These are phyloP conservation scores for Trichonephila inaurata DNA, from an alignment of 1,140 invertebrate species.

Conservation along the genomic window DNA sequence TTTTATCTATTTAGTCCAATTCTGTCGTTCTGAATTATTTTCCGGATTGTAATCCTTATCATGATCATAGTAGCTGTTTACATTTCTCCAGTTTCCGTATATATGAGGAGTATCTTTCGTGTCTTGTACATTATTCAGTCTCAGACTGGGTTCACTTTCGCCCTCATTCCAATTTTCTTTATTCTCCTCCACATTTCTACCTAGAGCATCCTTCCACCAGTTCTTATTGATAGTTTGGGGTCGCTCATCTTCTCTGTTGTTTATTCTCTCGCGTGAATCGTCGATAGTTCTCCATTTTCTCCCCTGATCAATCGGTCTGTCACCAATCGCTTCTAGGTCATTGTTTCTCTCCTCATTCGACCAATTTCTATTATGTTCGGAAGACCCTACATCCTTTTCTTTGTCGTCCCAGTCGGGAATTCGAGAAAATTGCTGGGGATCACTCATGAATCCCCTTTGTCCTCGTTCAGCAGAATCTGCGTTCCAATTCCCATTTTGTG, in stretches of 20 bases:
- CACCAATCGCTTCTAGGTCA: not conserved
- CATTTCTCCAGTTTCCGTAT: not conserved
- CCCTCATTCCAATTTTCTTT: not conserved
- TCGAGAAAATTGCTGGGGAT: not conserved
- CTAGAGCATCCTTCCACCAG: constrained; percentile 14
- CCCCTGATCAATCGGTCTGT: not conserved
- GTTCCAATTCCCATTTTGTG: not conserved
- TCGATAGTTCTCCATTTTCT: constrained; percentile 18
- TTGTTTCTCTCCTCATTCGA: not conserved
- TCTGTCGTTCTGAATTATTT: not conserved
- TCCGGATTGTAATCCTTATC: not conserved
- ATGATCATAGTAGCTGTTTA: not conserved
- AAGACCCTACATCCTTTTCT: not conserved
- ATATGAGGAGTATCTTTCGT: constrained; percentile 40
- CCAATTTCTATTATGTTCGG: not conserved
- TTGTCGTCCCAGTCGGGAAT: not conserved
- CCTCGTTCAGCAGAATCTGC: not conserved
- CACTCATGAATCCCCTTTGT: not conserved
- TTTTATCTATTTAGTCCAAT: constrained; percentile 21
- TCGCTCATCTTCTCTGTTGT: too few relatives aligned
- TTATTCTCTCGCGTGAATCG: not conserved
- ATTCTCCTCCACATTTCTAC: not conserved
- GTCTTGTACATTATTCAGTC: not conserved
- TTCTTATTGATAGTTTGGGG: not conserved
- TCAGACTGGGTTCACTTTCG: not conserved